phyloP scores from a whole-genome alignment of 2,888 invertebrate genomes.

The Xiphydria camelus region DNA sequence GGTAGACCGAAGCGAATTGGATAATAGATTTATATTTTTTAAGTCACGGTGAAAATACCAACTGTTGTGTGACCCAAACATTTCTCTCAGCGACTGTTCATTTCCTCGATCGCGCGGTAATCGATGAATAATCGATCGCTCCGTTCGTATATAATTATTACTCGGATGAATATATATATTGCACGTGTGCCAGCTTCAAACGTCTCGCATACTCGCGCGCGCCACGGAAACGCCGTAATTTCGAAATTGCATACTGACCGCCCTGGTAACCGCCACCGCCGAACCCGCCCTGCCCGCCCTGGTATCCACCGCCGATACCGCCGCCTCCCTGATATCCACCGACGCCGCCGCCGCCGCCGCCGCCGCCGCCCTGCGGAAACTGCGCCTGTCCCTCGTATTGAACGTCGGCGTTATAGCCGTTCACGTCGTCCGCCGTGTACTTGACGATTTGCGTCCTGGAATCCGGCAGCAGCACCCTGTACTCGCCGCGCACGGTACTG shows the following conservation, averaged over 20 bases:
- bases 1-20: no score
- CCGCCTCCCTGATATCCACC: conserved; percentile 31
- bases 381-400: conserved; percentile 60
- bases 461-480: conserved; percentile 81
- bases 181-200: no score
- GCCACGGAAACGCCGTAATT: no score
- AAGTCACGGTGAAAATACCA: no score
- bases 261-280: conserved; percentile 12
- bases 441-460: conserved; percentile 84
- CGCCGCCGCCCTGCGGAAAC: conserved; percentile 40
- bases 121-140: no score
- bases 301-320: conserved; percentile 27
- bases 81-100: no score
- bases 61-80: no score
- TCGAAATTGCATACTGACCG: conserved; percentile 26
- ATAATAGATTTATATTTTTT: no score
- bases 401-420: conserved; percentile 87
- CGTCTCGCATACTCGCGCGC: no score
- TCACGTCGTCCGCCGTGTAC: conserved; percentile 83
- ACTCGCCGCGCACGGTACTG: conserved; percentile 81
- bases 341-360: conserved; percentile 19
- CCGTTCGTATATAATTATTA: no score
- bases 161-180: no score
- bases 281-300: conserved; percentile 4
- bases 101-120: no score